Evolutionary conservation across 2,113 vertebrate genomes (phyloP).

Genomic region (Polypterus senegalus): DNA sequence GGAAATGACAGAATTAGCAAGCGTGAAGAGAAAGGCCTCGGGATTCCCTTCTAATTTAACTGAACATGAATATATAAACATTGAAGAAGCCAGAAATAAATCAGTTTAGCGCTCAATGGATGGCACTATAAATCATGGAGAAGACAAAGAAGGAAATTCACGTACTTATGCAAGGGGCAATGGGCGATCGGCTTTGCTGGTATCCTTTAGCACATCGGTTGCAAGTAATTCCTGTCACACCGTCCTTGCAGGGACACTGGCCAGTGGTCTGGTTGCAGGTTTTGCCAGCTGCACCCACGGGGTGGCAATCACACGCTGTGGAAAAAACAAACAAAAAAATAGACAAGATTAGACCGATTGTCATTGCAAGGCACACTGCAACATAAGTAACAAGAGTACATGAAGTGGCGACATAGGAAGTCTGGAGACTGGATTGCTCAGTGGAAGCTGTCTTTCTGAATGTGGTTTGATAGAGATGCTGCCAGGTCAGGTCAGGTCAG

Average conservation of each 20-base stretch:
- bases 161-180: slow-evolving; percentile 98
- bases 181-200: slow-evolving; percentile 97
- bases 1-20: too few relatives aligned
- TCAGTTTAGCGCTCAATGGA: too few relatives aligned
- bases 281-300: slow-evolving; percentile 93
- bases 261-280: slow-evolving; percentile 98
- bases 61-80: too few relatives aligned
- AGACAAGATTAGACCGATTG: too few relatives aligned
- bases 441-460: too few relatives aligned
- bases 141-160: slow-evolving; percentile 24
- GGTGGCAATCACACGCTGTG: slow-evolving; percentile 96
- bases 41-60: too few relatives aligned
- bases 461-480: too few relatives aligned
- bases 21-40: too few relatives aligned
- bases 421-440: too few relatives aligned
- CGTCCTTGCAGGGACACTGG: slow-evolving; percentile 97
- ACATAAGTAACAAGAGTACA: slow-evolving; percentile 10
- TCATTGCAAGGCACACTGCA: slow-evolving; percentile 18
- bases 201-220: slow-evolving; percentile 97
- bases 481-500: too few relatives aligned
- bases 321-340: slow-evolving; percentile 41
- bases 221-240: slow-evolving; percentile 94
- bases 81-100: too few relatives aligned
- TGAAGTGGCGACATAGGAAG: neutral
- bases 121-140: too few relatives aligned